These are phyloP conservation scores for Oostethus manadensis DNA, from an alignment of 2,113 vertebrate genomes.

Conservation along the genomic window DNA sequence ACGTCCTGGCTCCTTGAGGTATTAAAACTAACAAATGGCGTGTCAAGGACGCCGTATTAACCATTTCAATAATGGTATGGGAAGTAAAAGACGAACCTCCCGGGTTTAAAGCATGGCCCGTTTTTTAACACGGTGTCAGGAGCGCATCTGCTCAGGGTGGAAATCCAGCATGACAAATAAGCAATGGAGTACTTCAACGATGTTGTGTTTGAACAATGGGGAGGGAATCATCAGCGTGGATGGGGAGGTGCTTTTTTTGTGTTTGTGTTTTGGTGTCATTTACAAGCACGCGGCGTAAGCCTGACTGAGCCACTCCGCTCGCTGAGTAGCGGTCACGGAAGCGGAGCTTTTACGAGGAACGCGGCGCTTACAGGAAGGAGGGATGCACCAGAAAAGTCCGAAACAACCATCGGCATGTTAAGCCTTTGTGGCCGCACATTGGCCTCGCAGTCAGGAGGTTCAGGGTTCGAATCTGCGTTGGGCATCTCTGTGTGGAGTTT, in stretches of 20 bases:
- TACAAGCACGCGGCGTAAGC: neutral
- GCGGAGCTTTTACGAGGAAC: neutral
- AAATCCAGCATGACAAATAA: conserved; percentile 1
- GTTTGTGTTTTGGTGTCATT: neutral
- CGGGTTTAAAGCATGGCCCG: neutral
- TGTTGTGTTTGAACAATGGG: neutral
- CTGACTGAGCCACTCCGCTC: neutral
- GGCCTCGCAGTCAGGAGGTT: too few species aligned
- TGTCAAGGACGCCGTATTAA: conserved; percentile 38
- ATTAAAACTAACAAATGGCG: conserved; percentile 34
- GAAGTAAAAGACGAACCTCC: neutral
- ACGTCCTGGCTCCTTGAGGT: conserved; percentile 39
- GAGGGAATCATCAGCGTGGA: neutral
- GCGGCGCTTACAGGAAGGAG: neutral
- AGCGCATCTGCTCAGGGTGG: neutral
- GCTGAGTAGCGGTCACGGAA: neutral
- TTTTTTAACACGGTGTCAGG: neutral
- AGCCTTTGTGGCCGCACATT: too few species aligned
- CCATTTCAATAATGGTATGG: conserved; percentile 2
- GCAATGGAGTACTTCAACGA: neutral
- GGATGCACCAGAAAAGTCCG: neutral
- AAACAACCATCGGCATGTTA: neutral
- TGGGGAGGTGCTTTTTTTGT: neutral
- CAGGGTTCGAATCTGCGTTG: too few species aligned
- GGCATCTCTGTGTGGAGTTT: too few species aligned